Percentiles rank a stretch among this genome's conserved stretches.
Evolutionary conservation across 2,797 vertebrate species (phyloP).

Genomic region (Chelon auratus): DNA sequence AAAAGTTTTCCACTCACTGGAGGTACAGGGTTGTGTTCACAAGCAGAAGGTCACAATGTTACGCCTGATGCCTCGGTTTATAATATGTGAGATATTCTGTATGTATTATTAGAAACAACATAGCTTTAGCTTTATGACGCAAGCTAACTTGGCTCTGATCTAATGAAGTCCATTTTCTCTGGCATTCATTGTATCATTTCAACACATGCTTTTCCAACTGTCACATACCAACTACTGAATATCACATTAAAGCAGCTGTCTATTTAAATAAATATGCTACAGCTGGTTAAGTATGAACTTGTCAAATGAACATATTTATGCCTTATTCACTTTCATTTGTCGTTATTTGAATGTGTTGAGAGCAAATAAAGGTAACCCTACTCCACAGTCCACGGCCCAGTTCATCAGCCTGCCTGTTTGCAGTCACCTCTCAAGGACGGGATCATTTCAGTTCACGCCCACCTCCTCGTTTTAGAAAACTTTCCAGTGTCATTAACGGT

Average conservation of each 20-base stretch:
- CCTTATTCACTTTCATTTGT: not conserved
- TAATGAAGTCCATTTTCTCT: no score
- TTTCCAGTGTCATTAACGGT: constrained; percentile 41
- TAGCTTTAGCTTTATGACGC: no score
- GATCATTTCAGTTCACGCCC: constrained; percentile 15
- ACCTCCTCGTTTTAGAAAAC: constrained; percentile 16
- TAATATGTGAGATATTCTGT: no score
- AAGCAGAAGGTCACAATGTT: no score
- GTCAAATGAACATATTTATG: no score
- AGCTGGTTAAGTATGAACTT: not conserved
- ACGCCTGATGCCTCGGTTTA: no score
- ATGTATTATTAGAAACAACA: no score
- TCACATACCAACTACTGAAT: not conserved
- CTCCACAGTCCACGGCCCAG: not conserved
- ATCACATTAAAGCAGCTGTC: not conserved
- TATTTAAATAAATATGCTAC: not conserved
- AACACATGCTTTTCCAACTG: not conserved
- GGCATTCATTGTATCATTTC: no score
- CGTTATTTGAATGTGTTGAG: not conserved
- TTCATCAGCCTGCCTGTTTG: not conserved
- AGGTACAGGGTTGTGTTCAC: no score
- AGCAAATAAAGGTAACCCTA: not conserved
- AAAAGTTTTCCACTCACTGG: no score
- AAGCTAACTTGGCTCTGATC: no score
- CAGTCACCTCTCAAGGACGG: constrained; percentile 34